A percentile compares a stretch with the other conserved stretches of the same genome.
Conservation (phyloP, 2,113 vertebrate species). For the Lagopus leucura region DNA sequence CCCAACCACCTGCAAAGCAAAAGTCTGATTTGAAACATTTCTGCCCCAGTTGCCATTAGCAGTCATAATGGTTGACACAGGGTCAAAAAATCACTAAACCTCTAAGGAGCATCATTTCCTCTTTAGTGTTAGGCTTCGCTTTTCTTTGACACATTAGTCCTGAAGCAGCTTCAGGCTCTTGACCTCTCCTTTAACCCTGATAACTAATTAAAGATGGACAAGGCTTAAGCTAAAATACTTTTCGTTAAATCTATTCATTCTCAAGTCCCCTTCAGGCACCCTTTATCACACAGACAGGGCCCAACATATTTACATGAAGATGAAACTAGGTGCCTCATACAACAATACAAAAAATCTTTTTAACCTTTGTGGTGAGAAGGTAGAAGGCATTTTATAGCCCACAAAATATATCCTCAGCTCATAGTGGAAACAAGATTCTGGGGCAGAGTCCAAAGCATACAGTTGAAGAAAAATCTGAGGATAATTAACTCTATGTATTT, state of each 20-base stretch:
- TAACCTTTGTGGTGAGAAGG: slow-evolving; percentile 41
- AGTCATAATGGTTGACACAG: slow-evolving; percentile 70
- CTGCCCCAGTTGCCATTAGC: slow-evolving; percentile 56
- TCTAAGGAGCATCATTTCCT: slow-evolving; percentile 75
- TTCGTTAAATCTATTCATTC: slow-evolving; percentile 78
- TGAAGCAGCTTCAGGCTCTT: slow-evolving; percentile 73
- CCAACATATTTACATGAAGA: slow-evolving; percentile 60
- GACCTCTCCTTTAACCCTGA: slow-evolving; percentile 77
- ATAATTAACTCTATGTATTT: neutral
- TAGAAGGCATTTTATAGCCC: slow-evolving; percentile 32
- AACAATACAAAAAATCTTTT: slow-evolving; percentile 25
- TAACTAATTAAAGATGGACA: slow-evolving; percentile 86
- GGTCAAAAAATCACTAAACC: slow-evolving; percentile 79
- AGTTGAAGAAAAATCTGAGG: neutral
- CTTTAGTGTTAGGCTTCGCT: slow-evolving; percentile 67
- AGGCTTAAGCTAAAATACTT: slow-evolving; percentile 77
- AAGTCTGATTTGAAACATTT: slow-evolving; percentile 58
- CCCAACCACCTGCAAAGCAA: slow-evolving; percentile 30
- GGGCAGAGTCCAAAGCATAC: neutral
- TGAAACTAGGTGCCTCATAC: slow-evolving; percentile 64
- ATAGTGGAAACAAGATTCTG: neutral
- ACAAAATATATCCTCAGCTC: neutral
- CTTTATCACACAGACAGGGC: slow-evolving; percentile 62
- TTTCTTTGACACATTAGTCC: slow-evolving; percentile 77
- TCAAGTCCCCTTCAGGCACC: slow-evolving; percentile 71